Conservation (phyloP, 2,113 vertebrate genomes). For the Myrmecobius fasciatus region DNA sequence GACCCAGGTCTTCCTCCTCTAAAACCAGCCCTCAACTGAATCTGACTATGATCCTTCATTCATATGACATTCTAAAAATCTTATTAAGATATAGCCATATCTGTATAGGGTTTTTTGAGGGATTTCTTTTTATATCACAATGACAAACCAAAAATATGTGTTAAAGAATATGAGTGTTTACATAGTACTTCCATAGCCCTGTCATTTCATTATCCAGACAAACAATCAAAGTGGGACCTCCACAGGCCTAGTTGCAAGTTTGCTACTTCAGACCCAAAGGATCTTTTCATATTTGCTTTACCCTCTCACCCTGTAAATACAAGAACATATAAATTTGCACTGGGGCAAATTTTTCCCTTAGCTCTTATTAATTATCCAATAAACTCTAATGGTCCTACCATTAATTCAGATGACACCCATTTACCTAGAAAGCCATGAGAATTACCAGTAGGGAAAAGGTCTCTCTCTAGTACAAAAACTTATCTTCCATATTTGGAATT, state of each 20-base stretch:
- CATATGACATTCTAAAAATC: not conserved
- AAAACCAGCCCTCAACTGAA: not conserved
- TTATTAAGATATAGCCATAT: not conserved
- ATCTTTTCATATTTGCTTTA: conserved; percentile 49
- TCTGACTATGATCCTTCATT: not conserved
- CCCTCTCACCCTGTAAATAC: conserved; percentile 51
- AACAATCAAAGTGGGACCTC: not conserved
- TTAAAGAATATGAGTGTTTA: accelerated
- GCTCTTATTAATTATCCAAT: conserved; percentile 58
- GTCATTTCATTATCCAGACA: not conserved
- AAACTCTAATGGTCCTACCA: conserved; percentile 26
- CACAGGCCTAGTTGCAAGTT: not conserved
- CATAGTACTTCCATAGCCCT: accelerated
- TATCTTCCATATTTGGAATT: not conserved
- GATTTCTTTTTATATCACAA: not conserved
- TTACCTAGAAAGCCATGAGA: conserved; percentile 39
- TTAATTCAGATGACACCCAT: conserved; percentile 48
- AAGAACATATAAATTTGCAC: conserved; percentile 49
- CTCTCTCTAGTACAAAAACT: not conserved
- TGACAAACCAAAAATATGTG: conserved; percentile 18
- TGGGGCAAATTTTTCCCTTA: conserved; percentile 11
- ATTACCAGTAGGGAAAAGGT: conserved; percentile 12
- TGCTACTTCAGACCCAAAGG: not conserved
- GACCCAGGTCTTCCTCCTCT: not conserved
- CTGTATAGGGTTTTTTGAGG: not conserved